Percentiles rank a stretch among this genome's conserved stretches.
Conservation (phyloP, 1,140 invertebrate genomes). For the Sarcophaga bullata region DNA sequence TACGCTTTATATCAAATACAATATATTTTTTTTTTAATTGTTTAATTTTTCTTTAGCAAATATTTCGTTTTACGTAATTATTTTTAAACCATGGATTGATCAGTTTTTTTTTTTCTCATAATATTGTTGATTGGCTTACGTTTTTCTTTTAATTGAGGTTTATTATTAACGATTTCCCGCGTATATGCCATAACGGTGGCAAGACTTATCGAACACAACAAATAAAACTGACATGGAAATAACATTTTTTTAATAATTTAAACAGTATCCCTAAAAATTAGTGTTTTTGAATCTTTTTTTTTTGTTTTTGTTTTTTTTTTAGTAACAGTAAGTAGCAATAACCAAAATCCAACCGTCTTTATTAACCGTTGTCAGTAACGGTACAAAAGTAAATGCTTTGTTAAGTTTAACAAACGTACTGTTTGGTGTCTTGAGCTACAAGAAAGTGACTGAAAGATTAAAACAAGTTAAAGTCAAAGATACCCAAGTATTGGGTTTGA, state of each 20-base stretch:
- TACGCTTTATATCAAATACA: no score
- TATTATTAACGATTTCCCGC: conserved; percentile 61
- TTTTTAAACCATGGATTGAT: no score
- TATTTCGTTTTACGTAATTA: background rate
- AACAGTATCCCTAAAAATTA: background rate
- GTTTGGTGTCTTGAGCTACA: background rate
- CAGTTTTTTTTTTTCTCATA: background rate
- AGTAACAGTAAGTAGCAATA: no score
- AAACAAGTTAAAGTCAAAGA: background rate
- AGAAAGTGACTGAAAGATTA: background rate
- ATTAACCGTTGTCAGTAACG: conserved; percentile 10
- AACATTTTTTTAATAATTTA: background rate
- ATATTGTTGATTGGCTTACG: conserved; percentile 52
- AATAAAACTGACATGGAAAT: conserved; percentile 4
- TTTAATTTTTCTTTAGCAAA: no score
- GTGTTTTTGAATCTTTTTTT: no score
- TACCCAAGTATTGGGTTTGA: background rate
- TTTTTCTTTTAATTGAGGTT: conserved; percentile 58
- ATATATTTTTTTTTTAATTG: no score
- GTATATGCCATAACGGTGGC: conserved; percentile 51
- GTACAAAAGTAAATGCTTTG: background rate
- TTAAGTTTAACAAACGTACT: background rate
- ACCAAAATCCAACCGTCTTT: background rate
- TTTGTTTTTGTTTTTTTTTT: no score
- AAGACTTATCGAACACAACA: background rate